These are phyloP conservation scores for Harpegnathos saltator DNA, from an alignment of 1,140 invertebrate species.

Conservation along the genomic window DNA sequence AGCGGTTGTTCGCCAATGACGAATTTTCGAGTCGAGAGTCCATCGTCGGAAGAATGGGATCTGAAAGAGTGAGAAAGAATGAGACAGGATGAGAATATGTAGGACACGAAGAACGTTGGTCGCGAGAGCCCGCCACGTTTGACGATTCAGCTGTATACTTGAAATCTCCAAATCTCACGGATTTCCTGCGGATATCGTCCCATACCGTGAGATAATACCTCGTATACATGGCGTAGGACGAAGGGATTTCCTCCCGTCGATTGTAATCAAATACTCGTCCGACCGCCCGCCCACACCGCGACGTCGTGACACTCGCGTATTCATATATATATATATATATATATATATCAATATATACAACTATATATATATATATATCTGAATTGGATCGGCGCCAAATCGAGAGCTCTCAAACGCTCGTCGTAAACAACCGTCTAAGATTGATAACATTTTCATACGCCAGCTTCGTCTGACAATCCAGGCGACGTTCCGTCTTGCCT, in stretches of 20 bases:
- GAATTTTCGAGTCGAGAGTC: neutral
- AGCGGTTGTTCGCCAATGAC: no score
- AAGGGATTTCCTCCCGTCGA: slow-evolving; percentile 49
- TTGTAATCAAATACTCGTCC: slow-evolving; percentile 68
- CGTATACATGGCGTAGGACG: neutral
- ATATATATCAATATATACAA: slow-evolving; percentile 67
- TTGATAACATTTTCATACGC: slow-evolving; percentile 65
- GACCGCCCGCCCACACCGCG: neutral
- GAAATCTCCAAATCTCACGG: neutral
- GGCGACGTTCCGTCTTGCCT: neutral
- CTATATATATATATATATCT: slow-evolving; percentile 64
- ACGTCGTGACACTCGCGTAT: slow-evolving; percentile 24
- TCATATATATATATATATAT: slow-evolving; percentile 62
- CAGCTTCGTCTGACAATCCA: slow-evolving; percentile 19
- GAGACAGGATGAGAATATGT: neutral
- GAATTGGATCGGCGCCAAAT: slow-evolving; percentile 67
- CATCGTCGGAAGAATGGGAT: neutral
- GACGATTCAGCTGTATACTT: neutral
- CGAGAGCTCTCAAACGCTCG: slow-evolving; percentile 55
- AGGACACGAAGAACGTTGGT: neutral
- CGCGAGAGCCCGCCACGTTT: neutral
- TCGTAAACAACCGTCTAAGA: slow-evolving; percentile 69
- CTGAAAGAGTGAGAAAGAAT: neutral
- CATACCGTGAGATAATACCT: neutral
- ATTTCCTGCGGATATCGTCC: neutral